These are phyloP conservation scores for Drosophila bunnanda DNA, from an alignment of 2,888 invertebrate species.

Conservation along the genomic window DNA sequence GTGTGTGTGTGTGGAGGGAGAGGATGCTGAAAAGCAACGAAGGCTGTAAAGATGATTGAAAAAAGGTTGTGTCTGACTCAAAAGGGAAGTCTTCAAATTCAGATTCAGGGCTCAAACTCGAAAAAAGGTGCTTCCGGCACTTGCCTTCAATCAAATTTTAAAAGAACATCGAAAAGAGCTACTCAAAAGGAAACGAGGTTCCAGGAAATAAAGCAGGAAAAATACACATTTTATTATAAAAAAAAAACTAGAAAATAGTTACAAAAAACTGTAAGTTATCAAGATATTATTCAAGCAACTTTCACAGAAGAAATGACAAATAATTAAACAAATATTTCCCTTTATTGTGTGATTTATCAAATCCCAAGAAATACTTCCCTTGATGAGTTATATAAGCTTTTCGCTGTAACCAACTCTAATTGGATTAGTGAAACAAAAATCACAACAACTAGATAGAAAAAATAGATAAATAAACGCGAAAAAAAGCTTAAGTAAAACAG, in stretches of 20 bases:
- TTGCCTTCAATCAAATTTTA: conserved; percentile 16
- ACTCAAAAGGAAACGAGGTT: background rate
- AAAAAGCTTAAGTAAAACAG: conserved; percentile 2
- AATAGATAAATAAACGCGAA: conserved; percentile 1
- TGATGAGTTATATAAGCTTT: background rate
- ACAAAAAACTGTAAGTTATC: too few species aligned
- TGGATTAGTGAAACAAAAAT: conserved; percentile 26
- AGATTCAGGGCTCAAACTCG: background rate
- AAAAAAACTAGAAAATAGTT: background rate
- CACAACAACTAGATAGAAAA: background rate
- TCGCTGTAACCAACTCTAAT: conserved; percentile 17
- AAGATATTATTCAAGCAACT: background rate
- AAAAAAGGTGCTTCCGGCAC: conserved; percentile 11
- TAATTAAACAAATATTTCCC: background rate
- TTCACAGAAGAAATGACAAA: background rate
- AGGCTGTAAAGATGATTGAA: conserved; percentile 1
- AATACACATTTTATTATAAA: background rate
- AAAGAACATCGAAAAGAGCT: background rate
- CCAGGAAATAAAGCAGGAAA: background rate
- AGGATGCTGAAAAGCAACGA: too few species aligned
- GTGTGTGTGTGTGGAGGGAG: background rate
- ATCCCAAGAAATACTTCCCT: background rate
- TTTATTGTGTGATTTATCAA: background rate
- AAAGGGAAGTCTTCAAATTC: conserved; percentile 11
- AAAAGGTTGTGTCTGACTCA: background rate